Percentiles rank a stretch among this genome's conserved stretches.
Conservation (phyloP, 2,888 invertebrate species). For the Caenorhabditis sp. region DNA sequence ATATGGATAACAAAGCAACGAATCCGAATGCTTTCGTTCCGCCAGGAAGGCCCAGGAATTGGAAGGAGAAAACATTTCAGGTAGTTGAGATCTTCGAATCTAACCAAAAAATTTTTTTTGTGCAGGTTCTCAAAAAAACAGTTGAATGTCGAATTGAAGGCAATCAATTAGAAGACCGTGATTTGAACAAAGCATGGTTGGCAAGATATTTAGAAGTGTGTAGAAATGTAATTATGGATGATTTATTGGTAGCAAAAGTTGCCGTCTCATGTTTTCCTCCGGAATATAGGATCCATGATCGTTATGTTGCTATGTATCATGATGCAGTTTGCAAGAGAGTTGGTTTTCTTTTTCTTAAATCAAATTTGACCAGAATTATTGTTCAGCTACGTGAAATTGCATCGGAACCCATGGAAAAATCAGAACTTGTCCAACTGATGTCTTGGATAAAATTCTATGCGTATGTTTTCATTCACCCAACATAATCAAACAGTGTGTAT, state of each 20-base stretch:
- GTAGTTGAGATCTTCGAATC: not conserved
- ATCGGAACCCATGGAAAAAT: slow-evolving; percentile 87
- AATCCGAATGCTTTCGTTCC: slow-evolving; percentile 86
- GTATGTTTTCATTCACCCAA: slow-evolving; percentile 9
- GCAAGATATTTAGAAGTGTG: slow-evolving; percentile 83
- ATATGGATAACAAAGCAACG: slow-evolving; percentile 79
- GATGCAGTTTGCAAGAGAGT: slow-evolving; percentile 77
- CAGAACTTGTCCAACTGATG: slow-evolving; percentile 91
- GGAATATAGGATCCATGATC: slow-evolving; percentile 88
- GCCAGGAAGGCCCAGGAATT: slow-evolving; percentile 86
- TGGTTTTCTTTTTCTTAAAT: slow-evolving; percentile 4
- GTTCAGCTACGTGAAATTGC: slow-evolving; percentile 85
- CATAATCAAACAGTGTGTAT: not conserved
- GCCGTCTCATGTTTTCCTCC: slow-evolving; percentile 90
- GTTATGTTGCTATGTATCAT: slow-evolving; percentile 93
- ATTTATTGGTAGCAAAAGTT: slow-evolving; percentile 70
- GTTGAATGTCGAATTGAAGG: slow-evolving; percentile 81
- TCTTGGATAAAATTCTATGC: slow-evolving; percentile 91
- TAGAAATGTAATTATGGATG: slow-evolving; percentile 61
- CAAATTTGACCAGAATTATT: too few relatives aligned
- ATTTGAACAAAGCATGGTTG: slow-evolving; percentile 92
- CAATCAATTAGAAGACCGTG: slow-evolving; percentile 89
- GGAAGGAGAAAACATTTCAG: slow-evolving; percentile 58
- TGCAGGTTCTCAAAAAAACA: slow-evolving; percentile 78
- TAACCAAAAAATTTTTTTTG: slow-evolving; percentile 84